phyloP scores from a whole-genome alignment of 2,797 vertebrate species.

The Leuciscus waleckii region DNA sequence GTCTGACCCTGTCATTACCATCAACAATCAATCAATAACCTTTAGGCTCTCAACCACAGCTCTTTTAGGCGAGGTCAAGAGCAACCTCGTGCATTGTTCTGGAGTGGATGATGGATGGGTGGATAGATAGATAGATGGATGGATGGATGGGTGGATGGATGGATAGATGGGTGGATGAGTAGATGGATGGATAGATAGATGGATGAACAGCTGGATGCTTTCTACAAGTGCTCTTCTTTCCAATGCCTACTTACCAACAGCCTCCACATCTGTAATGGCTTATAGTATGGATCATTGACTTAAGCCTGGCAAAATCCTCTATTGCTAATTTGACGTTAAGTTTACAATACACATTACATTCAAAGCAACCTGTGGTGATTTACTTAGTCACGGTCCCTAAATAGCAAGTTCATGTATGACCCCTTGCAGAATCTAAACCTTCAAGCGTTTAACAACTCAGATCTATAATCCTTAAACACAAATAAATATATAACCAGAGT shows the following conservation, averaged over 20 bases:
- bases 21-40: constrained; percentile 19
- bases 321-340: not conserved
- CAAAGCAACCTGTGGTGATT: not conserved
- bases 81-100: not conserved
- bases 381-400: not conserved
- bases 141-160: fast-evolving
- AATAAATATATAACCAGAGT: not conserved
- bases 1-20: constrained; percentile 13
- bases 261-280: not conserved
- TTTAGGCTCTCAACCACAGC: not conserved
- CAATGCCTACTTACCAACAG: not conserved
- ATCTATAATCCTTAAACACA: not conserved
- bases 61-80: constrained; percentile 17
- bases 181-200: no score
- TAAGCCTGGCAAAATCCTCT: not conserved
- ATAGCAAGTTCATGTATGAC: not conserved
- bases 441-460: not conserved
- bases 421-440: not conserved
- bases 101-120: not conserved
- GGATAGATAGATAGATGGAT: fast-evolving
- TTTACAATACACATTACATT: not conserved
- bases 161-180: not conserved
- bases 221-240: constrained; percentile 5
- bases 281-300: not conserved
- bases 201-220: not conserved